Conservation (phyloP, 2,797 vertebrate species). For the Xenopus petersii region DNA sequence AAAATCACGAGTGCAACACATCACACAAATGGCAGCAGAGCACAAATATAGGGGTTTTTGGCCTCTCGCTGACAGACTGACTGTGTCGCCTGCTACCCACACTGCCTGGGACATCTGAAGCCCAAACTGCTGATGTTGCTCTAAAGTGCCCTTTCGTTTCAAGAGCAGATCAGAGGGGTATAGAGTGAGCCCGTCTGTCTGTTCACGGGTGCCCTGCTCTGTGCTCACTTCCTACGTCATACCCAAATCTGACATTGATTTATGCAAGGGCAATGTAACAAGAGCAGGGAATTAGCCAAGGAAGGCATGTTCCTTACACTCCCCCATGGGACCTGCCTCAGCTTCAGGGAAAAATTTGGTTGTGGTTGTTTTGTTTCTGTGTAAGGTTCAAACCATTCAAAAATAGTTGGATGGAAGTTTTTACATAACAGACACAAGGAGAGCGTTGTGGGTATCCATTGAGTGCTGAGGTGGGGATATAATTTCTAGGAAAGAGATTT, state of each 20-base stretch:
- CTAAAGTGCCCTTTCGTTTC: neutral
- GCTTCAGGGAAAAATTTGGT: conserved; percentile 55
- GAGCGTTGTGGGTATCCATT: conserved; percentile 11
- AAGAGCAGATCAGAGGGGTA: neutral
- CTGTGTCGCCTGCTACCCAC: neutral
- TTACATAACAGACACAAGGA: conserved; percentile 30
- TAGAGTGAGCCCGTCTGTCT: neutral
- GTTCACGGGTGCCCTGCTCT: neutral
- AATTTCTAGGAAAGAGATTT: neutral
- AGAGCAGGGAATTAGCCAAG: conserved; percentile 1
- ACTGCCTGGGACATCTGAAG: neutral
- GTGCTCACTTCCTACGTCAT: conserved; percentile 12
- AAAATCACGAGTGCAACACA: neutral
- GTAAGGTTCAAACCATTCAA: conserved; percentile 51
- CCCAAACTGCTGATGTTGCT: neutral
- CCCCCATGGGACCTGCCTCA: conserved; percentile 51
- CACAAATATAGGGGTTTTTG: neutral
- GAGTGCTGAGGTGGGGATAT: neutral
- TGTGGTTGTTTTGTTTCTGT: conserved; percentile 50
- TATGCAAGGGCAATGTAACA: neutral
- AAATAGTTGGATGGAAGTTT: conserved; percentile 42
- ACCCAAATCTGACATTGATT: conserved; percentile 11
- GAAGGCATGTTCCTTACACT: neutral
- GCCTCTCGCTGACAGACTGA: neutral
- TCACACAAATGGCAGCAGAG: neutral